These are phyloP conservation scores for Drosophila watanabei DNA, from an alignment of 1,140 invertebrate genomes.

Conservation along the genomic window DNA sequence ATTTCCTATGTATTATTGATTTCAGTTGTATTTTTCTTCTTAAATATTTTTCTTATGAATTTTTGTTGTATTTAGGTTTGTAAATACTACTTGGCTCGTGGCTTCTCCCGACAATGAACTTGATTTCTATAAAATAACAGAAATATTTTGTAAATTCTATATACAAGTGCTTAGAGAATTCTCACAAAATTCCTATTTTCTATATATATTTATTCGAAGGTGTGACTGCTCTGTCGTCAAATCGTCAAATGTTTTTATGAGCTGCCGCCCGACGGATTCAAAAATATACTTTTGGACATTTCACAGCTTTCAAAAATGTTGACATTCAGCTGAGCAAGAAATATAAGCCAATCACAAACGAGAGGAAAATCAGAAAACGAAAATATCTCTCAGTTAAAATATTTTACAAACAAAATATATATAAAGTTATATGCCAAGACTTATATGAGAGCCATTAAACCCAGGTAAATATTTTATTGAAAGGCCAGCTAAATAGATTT, in stretches of 20 bases:
- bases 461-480: conserved; percentile 26
- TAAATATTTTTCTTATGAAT: background rate
- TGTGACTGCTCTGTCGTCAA: conserved; percentile 36
- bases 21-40: background rate
- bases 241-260: conserved; percentile 54
- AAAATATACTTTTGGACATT: conserved; percentile 63
- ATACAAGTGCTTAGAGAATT: background rate
- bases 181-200: background rate
- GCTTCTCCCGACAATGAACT: conserved; percentile 8
- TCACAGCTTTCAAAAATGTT: conserved; percentile 46
- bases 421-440: background rate
- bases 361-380: conserved; percentile 20
- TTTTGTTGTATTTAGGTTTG: no score
- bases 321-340: conserved; percentile 30
- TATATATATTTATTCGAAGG: conserved; percentile 17
- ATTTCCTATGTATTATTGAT: background rate
- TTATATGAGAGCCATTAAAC: conserved; percentile 4
- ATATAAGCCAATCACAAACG: conserved; percentile 29
- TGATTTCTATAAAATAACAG: background rate
- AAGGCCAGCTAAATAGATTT: background rate
- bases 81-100: background rate
- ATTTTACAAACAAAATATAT: conserved; percentile 27
- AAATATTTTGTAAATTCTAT: background rate
- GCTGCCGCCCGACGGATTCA: conserved; percentile 34
- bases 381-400: conserved; percentile 2